A percentile compares a stretch with the other conserved stretches of the same genome.
Evolutionary conservation across 2,797 vertebrate genomes (phyloP).

Genomic region (Cheirogaleus major): DNA sequence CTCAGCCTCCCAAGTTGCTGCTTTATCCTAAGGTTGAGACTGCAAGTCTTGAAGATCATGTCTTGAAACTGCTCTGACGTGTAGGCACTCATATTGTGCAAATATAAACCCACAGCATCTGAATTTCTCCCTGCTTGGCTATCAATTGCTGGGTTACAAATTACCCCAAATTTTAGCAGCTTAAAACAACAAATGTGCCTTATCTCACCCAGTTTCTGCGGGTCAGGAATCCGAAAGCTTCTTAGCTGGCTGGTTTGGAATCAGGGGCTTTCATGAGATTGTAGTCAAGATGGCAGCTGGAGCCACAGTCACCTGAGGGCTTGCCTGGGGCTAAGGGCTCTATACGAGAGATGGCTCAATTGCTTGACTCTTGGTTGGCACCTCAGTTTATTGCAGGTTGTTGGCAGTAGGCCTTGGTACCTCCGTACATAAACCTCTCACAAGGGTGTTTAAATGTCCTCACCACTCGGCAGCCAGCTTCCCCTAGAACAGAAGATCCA

Average conservation of each 20-base stretch:
- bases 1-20: no score
- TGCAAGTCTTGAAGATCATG: background rate
- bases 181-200: background rate
- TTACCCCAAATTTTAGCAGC: background rate
- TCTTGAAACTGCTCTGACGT: background rate
- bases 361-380: background rate
- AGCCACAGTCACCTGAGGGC: background rate
- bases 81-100: background rate
- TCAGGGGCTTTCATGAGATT: background rate
- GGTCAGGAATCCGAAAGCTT: background rate
- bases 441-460: background rate
- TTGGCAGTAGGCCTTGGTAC: background rate
- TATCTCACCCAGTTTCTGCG: background rate
- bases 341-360: background rate
- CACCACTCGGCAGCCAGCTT: background rate
- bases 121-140: background rate
- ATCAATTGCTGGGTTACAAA: background rate
- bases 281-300: background rate
- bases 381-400: background rate
- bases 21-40: background rate
- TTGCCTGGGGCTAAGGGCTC: background rate
- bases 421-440: background rate
- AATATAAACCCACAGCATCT: background rate
- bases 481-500: background rate
- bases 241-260: background rate